Evolutionary conservation across 2,797 vertebrate genomes (phyloP), one percentile per base, ranked within the genome.

Genomic region (Alcedo quadribrachys): DNA sequence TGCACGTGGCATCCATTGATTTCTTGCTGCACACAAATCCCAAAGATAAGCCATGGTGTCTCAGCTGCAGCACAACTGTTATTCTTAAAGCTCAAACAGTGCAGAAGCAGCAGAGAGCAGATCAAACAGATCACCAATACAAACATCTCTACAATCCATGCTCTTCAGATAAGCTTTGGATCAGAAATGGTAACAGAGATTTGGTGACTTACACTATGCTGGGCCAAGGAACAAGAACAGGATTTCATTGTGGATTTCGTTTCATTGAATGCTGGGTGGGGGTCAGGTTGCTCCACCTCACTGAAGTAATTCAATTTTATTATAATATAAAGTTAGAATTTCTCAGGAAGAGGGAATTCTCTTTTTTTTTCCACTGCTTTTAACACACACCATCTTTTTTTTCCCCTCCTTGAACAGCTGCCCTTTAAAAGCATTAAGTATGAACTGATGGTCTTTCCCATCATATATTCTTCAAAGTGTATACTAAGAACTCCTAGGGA

Each of bases 51-150:
- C 66, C 53, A 66, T 53, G 66, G 68, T 80, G 18, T 57, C 81
- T 55, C 71, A 95, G 80, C 92, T 93, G 73, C 62, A 94, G 79
- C 70, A 93, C 61, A 95, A 90, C 81, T 57, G 53, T 20, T 33
- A n/a, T 81, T 93, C 74, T 58, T 48, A 67, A 54, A 75, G 18
- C 42, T 45, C 65, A 93, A 94, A 84, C 8, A 70, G 73, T 68
- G 19, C 6, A 63, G 40, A 75, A 77, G 28, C 67, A 92, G 33
- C 68, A 46, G 45, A 70, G 88, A 70, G 58, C 62, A 42, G 16
- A 9, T 81, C 20, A 48, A 84, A 69, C 45, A 83, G 67, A 77
- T 45, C 19, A 54, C 43, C 71, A 65, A 81, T 75, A 17, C 60
- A 68, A 90, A 75, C 53, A 70, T 68, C 28, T 15, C 1, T 54